Base-by-base conservation (phyloP, 2,113 vertebrate species). In the Ploceus nigricollis region DNA sequence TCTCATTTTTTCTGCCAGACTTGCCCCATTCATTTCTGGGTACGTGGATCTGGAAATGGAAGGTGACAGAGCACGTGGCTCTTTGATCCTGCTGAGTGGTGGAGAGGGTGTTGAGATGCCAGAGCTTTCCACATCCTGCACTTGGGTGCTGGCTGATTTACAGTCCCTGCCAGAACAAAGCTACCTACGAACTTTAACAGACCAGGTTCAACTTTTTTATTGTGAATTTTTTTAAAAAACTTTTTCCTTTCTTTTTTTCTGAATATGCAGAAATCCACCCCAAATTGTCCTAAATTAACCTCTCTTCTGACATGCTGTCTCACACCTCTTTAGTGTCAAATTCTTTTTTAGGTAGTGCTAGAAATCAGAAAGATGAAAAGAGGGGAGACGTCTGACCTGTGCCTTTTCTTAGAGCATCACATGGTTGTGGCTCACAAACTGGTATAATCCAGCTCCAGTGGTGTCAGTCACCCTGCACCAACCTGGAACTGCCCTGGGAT, bases 351-450 rank as follows among this genome's bases (percentile, higher is more conserved):
- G 70, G 58, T 54, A 72, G 84, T 80, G 91, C 70, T 89, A 72
- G 89, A 85, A 95, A 92, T 76, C 69, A 82, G 61, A 89, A 82
- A 87, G 82, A 94, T 56, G 57, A 95, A 89, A 82, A 82, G 42
- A 44, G 1, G 28, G 53, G 73, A 70, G 61, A 51, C 0, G 31
- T 91, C 90, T 96, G 94, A 97, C 89, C 80, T 65, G 69, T 58
- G 53, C 77, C 94, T 96, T 94, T 94, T 95, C 87, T 94, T 94
- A 87, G 77, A 94, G n/a, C 72, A 71, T 94, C 94, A 95, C 80
- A 60, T 8, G 17, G 16, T 2, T 13, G 11, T 89, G 82, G 82
- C 68, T 87, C 87, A 75, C 70, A 19, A 24, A 28, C 70, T 87
- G 78, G 45, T 60, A 20, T 35, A 78, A 91, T 23, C 40, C 73